Evolutionary conservation across 2,113 vertebrate genomes (phyloP).

Genomic region (Stercorarius parasiticus): DNA sequence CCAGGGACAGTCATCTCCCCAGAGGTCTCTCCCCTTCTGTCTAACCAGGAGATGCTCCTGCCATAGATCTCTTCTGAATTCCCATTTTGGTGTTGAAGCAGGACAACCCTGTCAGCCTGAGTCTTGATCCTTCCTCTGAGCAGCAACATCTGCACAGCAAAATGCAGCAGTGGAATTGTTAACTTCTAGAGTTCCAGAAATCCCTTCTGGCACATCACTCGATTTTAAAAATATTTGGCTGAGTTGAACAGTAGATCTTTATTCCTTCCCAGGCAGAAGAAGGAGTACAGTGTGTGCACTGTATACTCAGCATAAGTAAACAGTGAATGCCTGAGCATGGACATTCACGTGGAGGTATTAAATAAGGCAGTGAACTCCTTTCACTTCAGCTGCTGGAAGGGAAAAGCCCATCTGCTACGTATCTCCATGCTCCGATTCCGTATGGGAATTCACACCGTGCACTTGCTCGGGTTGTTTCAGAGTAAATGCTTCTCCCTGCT

Average conservation of each 20-base stretch:
- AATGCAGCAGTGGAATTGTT: background rate
- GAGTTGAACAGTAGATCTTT: conserved; percentile 46
- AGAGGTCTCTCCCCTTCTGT: background rate
- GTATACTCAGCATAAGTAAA: conserved; percentile 34
- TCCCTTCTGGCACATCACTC: background rate
- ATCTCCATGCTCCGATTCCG: background rate
- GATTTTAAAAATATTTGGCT: conserved; percentile 31
- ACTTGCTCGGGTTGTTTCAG: background rate
- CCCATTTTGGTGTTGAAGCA: background rate
- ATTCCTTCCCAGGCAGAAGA: conserved; percentile 41
- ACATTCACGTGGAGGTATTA: background rate
- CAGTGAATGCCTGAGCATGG: background rate
- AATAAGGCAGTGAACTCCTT: background rate
- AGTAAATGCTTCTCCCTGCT: background rate
- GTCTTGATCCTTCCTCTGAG: background rate
- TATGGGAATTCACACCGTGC: background rate
- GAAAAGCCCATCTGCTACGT: background rate
- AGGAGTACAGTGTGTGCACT: conserved; percentile 25
- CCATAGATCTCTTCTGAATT: background rate
- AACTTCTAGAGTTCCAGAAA: background rate
- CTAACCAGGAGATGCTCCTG: background rate
- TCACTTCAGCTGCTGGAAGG: background rate
- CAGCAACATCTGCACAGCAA: background rate
- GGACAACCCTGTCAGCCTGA: background rate
- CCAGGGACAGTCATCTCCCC: background rate